Evolutionary conservation across 1,140 invertebrate genomes (phyloP).

Genomic region (Atta texana): DNA sequence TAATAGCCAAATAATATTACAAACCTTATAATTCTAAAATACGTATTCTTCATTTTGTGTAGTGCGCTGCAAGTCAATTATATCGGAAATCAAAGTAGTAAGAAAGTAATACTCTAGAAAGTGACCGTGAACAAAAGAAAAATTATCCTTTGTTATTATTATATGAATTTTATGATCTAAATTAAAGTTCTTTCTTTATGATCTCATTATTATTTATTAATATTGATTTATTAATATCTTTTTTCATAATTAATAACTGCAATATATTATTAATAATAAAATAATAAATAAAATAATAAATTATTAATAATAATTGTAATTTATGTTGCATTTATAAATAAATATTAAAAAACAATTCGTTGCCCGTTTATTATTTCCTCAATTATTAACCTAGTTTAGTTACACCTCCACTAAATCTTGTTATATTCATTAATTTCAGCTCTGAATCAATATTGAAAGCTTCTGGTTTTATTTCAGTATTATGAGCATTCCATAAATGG

Average conservation of each 20-base stretch:
- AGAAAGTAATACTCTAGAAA: too few species aligned
- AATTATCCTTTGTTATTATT: too few species aligned
- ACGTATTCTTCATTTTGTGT: too few species aligned
- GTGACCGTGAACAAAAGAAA: too few species aligned
- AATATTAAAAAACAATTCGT: neutral
- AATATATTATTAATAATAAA: neutral
- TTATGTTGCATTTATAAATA: neutral
- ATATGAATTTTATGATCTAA: too few species aligned
- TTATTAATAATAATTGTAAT: neutral
- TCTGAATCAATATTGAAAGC: constrained; percentile 19
- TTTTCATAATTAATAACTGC: neutral
- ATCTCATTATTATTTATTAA: too few species aligned
- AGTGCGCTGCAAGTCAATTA: too few species aligned
- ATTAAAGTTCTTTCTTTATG: too few species aligned
- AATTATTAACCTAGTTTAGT: neutral
- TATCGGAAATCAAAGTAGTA: too few species aligned
- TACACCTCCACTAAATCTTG: neutral
- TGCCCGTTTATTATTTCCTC: neutral
- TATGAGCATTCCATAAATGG: neutral
- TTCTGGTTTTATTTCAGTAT: constrained; percentile 16
- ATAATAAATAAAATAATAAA: neutral
- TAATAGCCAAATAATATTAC: too few species aligned
- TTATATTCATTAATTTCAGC: constrained; percentile 17
- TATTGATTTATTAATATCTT: neutral
- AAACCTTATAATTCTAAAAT: too few species aligned